Base-by-base conservation (phyloP, 2,797 vertebrate species). In the Pogonophryne albipinna region DNA sequence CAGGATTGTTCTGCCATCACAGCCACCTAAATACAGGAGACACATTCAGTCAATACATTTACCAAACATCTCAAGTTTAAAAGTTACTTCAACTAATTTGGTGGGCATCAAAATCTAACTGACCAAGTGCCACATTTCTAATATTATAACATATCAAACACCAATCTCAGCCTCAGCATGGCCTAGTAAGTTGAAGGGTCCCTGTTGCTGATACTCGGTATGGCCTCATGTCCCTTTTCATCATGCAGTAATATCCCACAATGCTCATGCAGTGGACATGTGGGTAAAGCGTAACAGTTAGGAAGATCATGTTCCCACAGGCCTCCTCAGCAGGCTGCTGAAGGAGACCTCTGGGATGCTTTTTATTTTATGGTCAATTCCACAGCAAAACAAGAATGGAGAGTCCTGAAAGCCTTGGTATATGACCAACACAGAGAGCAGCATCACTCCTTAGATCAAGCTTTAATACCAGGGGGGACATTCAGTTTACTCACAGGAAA, bases 291-390 rank as follows among this genome's bases (percentile, higher is more conserved):
- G 27, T 27, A 27, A 38, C 27, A 5, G 27, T 27, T 27, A 34
- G 9, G 15, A 11, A 20, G 15, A 1, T 23, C 23, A 10, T 95
- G 93, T 95, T 91, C 91, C 94, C 93, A 16, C 17, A 68, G 51
- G 76, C 65, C 75, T 34, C 59, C 80, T 42, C 51, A 92, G 90
- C 71, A 73, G 10, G 5, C 0, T 42, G 83, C 91, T 85, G 74
- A 17, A 59, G 78, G 55, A 79, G 84, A 60, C 78, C 55, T 20
- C 76, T 82, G 94, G 93, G 83, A 82, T 86, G 79, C n/a, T 19
- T 20, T 84, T 95, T 96, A 44, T 63, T 99, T 92, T 99, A 68
- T 16, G 98, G 97, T 97, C 98, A 98, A 93, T 77, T 98, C 97
- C 97, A 98, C 97, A 96, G 95, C 98, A 92, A 85, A 83, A 94